Conservation (phyloP, 1,140 invertebrate species). For the Cydia pomonella region DNA sequence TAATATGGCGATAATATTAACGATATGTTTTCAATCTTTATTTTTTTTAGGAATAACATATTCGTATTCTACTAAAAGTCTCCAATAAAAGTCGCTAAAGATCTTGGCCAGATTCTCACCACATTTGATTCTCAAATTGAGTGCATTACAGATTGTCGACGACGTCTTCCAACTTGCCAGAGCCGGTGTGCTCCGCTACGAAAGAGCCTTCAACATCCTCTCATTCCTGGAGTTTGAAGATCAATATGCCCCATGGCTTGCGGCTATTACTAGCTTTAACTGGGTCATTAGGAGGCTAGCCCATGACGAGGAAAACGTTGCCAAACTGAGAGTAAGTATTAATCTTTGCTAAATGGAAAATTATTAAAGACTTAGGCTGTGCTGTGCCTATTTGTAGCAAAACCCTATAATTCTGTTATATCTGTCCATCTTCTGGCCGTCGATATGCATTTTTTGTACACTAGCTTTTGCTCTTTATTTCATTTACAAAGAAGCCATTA, state of each 20-base stretch:
- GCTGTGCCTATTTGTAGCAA: too few relatives aligned
- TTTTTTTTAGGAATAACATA: too few relatives aligned
- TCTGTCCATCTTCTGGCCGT: too few relatives aligned
- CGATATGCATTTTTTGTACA: too few relatives aligned
- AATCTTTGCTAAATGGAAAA: not conserved
- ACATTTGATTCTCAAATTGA: not conserved
- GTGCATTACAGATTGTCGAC: conserved; percentile 84
- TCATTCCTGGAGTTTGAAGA: conserved; percentile 84
- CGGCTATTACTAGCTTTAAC: conserved; percentile 82
- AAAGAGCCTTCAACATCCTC: conserved; percentile 80
- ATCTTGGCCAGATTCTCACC: not conserved
- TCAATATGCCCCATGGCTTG: conserved; percentile 85
- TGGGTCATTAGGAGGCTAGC: conserved; percentile 62
- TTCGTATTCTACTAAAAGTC: too few relatives aligned
- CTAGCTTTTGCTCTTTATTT: too few relatives aligned
- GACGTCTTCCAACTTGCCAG: conserved; percentile 86
- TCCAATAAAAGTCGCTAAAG: too few relatives aligned
- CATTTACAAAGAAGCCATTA: too few relatives aligned
- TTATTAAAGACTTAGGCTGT: not conserved
- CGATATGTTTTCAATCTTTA: too few relatives aligned
- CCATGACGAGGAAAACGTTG: conserved; percentile 49
- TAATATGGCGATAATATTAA: too few relatives aligned
- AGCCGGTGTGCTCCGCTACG: conserved; percentile 76
- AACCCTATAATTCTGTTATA: too few relatives aligned
- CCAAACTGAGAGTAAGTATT: conserved; percentile 53